Percentiles rank a stretch among this genome's conserved stretches.
These are phyloP conservation scores for Sebastes schlegelii DNA, from an alignment of 2,113 vertebrate genomes.

Conservation along the genomic window DNA sequence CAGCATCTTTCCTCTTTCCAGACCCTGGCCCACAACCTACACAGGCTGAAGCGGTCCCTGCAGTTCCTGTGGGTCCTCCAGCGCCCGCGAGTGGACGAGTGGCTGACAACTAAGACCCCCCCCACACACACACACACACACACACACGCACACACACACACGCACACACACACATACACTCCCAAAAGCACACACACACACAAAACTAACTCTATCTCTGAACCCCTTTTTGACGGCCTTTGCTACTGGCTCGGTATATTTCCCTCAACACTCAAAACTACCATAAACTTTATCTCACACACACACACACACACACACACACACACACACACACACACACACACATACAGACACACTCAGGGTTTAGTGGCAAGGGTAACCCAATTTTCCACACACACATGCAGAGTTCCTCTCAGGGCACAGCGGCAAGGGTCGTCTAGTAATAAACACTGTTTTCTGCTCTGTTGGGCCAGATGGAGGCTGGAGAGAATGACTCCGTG, in stretches of 20 bases:
- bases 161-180: conserved; percentile 20
- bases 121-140: conserved; percentile 7
- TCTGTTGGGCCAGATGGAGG: conserved; percentile 54
- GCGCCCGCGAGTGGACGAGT: conserved; percentile 82
- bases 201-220: conserved; percentile 48
- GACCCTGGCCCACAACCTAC: conserved; percentile 77
- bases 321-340: conserved; percentile 17
- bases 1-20: conserved; percentile 24
- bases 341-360: conserved; percentile 57
- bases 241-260: conserved; percentile 59
- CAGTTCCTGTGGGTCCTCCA: conserved; percentile 84
- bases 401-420: conserved; percentile 75
- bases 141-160: conserved; percentile 21
- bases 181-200: conserved; percentile 21
- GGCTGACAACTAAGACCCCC: conserved; percentile 74
- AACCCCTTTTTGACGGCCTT: conserved; percentile 64
- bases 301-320: no score
- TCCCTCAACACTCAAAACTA: conserved; percentile 39
- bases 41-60: conserved; percentile 88
- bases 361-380: conserved; percentile 64
- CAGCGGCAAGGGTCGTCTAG: conserved; percentile 68
- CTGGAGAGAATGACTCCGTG: conserved; percentile 55
- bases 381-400: conserved; percentile 40
- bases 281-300: conserved; percentile 14
- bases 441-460: conserved; percentile 77